phyloP scores from a whole-genome alignment of 2,888 invertebrate species.

The Limnephilus marmoratus region DNA sequence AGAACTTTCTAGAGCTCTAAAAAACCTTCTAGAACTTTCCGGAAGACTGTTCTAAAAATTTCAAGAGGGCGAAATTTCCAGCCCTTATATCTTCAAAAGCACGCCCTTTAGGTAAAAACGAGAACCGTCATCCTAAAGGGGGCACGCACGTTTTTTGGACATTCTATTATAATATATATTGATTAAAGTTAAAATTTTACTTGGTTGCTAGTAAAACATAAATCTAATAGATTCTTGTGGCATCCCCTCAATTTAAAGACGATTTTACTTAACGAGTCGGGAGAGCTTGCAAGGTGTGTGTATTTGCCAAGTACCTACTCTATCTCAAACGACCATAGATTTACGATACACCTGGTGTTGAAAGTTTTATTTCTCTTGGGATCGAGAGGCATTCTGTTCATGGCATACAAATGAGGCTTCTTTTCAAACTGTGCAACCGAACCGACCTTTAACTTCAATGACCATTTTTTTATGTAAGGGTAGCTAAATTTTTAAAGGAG shows the following conservation, averaged over 20 bases:
- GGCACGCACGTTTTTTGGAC: no score
- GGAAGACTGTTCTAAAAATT: no score
- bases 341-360: slow-evolving; percentile 31
- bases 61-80: no score
- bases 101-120: no score
- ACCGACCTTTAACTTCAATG: background rate
- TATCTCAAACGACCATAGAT: slow-evolving; percentile 37
- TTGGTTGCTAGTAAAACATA: background rate
- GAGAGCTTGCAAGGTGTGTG: background rate
- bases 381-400: background rate
- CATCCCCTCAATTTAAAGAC: background rate
- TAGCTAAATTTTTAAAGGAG: background rate
- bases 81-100: no score
- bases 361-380: slow-evolving; percentile 56
- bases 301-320: background rate
- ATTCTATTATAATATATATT: no score
- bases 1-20: no score
- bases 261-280: background rate
- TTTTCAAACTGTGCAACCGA: background rate
- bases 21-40: no score
- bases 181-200: background rate
- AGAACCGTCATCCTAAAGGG: no score
- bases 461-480: background rate
- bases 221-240: background rate
- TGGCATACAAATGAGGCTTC: slow-evolving; percentile 20